Base-by-base conservation (phyloP, 2,888 invertebrate species). In the Brassicogethes aeneus region DNA sequence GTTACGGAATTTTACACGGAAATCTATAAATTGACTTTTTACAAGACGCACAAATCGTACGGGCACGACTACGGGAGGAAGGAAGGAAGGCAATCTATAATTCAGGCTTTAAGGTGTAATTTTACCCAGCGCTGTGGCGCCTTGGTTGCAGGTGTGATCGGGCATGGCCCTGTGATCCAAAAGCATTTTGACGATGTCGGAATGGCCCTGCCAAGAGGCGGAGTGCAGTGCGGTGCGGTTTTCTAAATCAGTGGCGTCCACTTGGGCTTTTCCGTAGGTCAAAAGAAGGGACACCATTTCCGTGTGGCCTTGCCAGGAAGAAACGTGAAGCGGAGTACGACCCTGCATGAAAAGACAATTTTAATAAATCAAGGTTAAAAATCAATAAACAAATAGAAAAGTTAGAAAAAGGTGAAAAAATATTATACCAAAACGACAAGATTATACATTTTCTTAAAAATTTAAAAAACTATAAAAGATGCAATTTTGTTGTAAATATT, bases 41-140 rank as follows among this genome's bases (percentile, higher is more conserved):
- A n/a, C n/a, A n/a, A n/a, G n/a, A n/a, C n/a, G n/a, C n/a, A n/a
- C n/a, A n/a, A n/a, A n/a, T n/a, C n/a, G n/a, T n/a, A n/a, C n/a
- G 0, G 89, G 90, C 66, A 89, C 86, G 0, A 89, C 90, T 12
- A 89, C 89, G 52, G 88, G 87, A 55, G 86, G 85, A 31, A 86
- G 66, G 16, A 91, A 68, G 59, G 82, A 85, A 42, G 87, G 73
- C 1, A 95, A 95, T 57, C 94, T 94, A 46, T 86, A 84, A 54
- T 91, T 90, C 61, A 94, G 94, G 0, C 95, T 95, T 65, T 95
- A 95, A 66, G 95, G 95, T 1, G 95, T 90, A 0, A 94, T 94
- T 42, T 95, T 94, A 55, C 93, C 87, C 45, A 96, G 72, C 5
- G 95, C 93, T 10, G 95, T 94, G 35, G 95, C 95, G 15, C 95